These are phyloP conservation scores for Grus americana DNA, from an alignment of 2,113 vertebrate genomes.

Conservation along the genomic window DNA sequence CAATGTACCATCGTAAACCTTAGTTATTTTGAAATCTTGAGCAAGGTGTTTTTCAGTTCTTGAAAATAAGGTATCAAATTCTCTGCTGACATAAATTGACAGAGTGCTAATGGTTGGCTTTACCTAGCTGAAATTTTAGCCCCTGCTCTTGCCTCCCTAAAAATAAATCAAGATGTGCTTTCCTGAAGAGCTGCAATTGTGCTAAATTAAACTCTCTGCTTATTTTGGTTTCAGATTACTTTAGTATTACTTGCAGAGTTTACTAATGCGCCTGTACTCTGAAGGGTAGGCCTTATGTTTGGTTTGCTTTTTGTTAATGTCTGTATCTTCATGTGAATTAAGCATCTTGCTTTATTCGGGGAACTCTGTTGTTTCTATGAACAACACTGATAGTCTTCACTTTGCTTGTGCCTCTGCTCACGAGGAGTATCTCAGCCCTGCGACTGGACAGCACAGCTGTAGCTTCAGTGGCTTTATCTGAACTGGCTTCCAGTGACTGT, in stretches of 20 bases:
- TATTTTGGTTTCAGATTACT: not conserved
- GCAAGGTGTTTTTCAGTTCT: conserved; percentile 18
- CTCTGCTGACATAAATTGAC: not conserved
- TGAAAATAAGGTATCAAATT: not conserved
- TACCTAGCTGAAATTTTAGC: not conserved
- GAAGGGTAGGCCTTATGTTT: not conserved
- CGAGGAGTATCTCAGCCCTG: not conserved
- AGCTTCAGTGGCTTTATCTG: not conserved
- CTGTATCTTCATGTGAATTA: not conserved
- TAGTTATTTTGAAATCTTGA: not conserved
- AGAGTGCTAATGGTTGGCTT: not conserved
- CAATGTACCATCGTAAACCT: not conserved
- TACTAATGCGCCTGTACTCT: not conserved
- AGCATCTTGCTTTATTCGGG: not conserved
- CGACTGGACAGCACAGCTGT: not conserved
- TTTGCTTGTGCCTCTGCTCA: not conserved
- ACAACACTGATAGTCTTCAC: rapidly evolving
- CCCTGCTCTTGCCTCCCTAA: not conserved
- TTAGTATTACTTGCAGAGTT: not conserved
- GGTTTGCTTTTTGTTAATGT: not conserved
- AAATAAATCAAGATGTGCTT: conserved; percentile 33
- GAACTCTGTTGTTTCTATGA: not conserved
- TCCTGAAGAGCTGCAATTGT: not conserved
- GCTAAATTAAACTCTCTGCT: conserved; percentile 12
- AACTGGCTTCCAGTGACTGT: not conserved